Evolutionary conservation across 2,888 invertebrate genomes (phyloP).

Genomic region (Melipona beecheii): DNA sequence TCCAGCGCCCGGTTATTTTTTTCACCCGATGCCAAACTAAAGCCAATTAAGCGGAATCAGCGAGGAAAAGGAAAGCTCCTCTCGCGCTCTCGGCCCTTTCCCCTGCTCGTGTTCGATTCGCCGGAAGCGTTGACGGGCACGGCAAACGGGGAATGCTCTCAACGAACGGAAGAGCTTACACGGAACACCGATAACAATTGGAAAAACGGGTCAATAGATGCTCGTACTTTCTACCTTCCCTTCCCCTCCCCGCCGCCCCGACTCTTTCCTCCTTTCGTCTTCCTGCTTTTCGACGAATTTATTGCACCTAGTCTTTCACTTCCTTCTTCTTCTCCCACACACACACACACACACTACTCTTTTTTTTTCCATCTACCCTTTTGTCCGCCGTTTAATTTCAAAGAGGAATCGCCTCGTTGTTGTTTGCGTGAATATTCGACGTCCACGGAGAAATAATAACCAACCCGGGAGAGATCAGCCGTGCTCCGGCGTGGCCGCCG

Average conservation of each 20-base stretch:
- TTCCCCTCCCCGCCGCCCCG: too few relatives aligned
- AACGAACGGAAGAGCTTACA: slow-evolving; percentile 44
- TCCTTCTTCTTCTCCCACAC: not conserved
- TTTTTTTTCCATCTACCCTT: not conserved
- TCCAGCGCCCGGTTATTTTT: not conserved
- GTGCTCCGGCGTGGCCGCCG: not conserved
- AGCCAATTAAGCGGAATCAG: slow-evolving; percentile 28
- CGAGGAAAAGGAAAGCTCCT: not conserved
- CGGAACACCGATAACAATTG: slow-evolving; percentile 60
- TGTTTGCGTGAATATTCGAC: slow-evolving; percentile 56
- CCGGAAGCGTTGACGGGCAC: slow-evolving; percentile 30
- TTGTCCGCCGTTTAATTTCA: slow-evolving; percentile 25
- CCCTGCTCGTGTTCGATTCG: slow-evolving; percentile 3
- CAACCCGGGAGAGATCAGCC: slow-evolving; percentile 6
- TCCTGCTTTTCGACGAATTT: slow-evolving; percentile 27
- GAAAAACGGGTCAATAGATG: slow-evolving; percentile 51
- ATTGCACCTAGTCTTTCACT: slow-evolving; percentile 7
- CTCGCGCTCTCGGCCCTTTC: not conserved
- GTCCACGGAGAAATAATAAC: slow-evolving; percentile 47
- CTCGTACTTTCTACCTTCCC: slow-evolving; percentile 12
- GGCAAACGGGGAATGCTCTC: slow-evolving; percentile 38
- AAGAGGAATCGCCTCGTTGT: not conserved
- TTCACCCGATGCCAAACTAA: not conserved
- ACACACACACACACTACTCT: not conserved
- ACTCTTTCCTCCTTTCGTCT: not conserved